A percentile compares a stretch with the other conserved stretches of the same genome.
phyloP scores from a whole-genome alignment of 2,797 vertebrate species.

The Streptopelia turtur region DNA sequence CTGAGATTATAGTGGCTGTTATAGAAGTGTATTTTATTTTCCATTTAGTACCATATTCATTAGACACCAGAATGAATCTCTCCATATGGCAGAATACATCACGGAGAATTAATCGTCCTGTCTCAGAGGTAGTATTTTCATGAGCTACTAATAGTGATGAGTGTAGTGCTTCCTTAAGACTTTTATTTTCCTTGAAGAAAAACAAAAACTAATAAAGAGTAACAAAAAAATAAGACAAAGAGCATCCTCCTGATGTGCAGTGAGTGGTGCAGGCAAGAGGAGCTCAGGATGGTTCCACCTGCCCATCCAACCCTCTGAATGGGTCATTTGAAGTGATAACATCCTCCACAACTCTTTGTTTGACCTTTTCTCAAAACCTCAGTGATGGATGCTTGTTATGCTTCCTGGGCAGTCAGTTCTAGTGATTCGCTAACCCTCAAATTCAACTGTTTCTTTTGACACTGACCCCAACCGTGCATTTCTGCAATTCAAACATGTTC shows the following conservation, averaged over 20 bases:
- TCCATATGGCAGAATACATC: neutral
- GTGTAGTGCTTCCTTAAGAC: neutral
- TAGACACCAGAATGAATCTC: neutral
- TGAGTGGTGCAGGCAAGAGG: neutral
- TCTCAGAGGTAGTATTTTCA: neutral
- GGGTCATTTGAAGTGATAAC: neutral
- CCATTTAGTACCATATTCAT: neutral
- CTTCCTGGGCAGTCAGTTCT: neutral
- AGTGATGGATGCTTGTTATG: neutral
- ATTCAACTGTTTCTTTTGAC: neutral
- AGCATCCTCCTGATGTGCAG: neutral
- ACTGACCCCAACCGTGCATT: no score
- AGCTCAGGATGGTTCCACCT: neutral
- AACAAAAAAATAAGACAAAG: neutral
- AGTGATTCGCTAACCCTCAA: neutral
- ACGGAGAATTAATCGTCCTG: neutral
- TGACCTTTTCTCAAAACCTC: neutral
- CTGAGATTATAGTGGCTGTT: neutral
- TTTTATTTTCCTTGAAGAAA: neutral
- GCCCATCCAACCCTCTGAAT: neutral
- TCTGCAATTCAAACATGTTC: neutral
- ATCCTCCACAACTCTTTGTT: neutral
- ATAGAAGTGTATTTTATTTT: neutral
- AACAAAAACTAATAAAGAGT: neutral
- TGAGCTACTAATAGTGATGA: neutral